Percentiles rank a stretch among this genome's conserved stretches.
Evolutionary conservation across 2,888 invertebrate genomes (phyloP).

Genomic region (Strigamia crassipes): DNA sequence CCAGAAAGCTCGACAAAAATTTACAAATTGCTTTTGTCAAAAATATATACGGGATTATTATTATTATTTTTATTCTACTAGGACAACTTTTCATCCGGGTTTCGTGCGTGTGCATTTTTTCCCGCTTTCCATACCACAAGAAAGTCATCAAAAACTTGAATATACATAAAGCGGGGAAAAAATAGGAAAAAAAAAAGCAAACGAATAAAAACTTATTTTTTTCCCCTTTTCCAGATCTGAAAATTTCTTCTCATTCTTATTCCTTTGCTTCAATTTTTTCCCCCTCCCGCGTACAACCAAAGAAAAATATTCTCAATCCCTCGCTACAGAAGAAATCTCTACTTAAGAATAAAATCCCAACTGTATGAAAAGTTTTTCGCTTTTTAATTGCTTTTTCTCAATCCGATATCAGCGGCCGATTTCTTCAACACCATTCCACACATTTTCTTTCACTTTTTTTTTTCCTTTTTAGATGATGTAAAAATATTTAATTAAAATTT

Average conservation of each 20-base stretch:
- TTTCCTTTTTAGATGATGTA: slow-evolving; percentile 8
- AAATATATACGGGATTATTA: slow-evolving; percentile 41
- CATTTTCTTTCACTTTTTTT: background rate
- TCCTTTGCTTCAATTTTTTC: slow-evolving; percentile 35
- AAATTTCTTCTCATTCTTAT: slow-evolving; percentile 33
- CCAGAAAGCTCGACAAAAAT: slow-evolving; percentile 20
- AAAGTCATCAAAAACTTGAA: slow-evolving; percentile 33
- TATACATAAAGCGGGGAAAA: slow-evolving; percentile 38
- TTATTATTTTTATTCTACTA: slow-evolving; percentile 33
- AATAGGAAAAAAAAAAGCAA: background rate
- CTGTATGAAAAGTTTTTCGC: slow-evolving; percentile 41
- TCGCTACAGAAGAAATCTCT: slow-evolving; percentile 27
- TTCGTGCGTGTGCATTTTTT: slow-evolving; percentile 8
- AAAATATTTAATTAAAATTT: slow-evolving; percentile 49
- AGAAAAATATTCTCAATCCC: slow-evolving; percentile 32
- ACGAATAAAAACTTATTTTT: slow-evolving; percentile 35
- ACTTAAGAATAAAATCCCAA: slow-evolving; percentile 36
- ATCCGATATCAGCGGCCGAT: slow-evolving; percentile 38
- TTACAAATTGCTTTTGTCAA: slow-evolving; percentile 39
- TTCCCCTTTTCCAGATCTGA: background rate
- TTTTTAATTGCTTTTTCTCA: slow-evolving; percentile 32
- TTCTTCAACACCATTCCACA: slow-evolving; percentile 34
- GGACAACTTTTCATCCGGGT: slow-evolving; percentile 33
- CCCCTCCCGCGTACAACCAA: slow-evolving; percentile 7
- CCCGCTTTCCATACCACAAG: background rate